Percentiles rank a stretch among this genome's conserved stretches.
Evolutionary conservation across 1,140 invertebrate species (phyloP).

Genomic region (Cherax quadricarinatus): DNA sequence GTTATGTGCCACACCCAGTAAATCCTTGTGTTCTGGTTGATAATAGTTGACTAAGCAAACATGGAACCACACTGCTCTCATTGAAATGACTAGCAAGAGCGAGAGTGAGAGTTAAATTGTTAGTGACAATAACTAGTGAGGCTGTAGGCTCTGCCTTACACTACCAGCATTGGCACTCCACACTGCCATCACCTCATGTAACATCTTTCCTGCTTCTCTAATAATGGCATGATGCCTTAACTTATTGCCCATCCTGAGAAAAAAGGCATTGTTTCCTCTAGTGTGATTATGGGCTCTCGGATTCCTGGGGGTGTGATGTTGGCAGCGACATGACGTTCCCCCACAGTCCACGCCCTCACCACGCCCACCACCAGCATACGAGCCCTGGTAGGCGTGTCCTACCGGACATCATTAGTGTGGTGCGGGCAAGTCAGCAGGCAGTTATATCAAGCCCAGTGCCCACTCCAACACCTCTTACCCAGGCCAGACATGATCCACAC

Average conservation of each 20-base stretch:
- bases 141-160: too few species aligned
- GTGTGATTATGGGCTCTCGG: background rate
- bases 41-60: too few species aligned
- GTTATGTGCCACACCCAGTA: too few species aligned
- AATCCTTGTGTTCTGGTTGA: too few species aligned
- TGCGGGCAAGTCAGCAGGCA: slow-evolving; percentile 2
- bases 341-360: background rate
- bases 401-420: slow-evolving; percentile 44
- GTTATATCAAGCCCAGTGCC: background rate
- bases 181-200: background rate
- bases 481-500: background rate
- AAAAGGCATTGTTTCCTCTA: background rate
- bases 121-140: too few species aligned
- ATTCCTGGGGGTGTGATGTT: background rate
- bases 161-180: too few species aligned
- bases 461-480: background rate
- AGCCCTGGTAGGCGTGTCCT: slow-evolving; percentile 24
- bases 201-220: background rate
- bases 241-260: background rate
- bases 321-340: slow-evolving; percentile 16
- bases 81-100: too few species aligned
- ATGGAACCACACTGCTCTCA: too few species aligned
- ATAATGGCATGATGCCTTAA: background rate
- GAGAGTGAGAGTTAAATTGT: too few species aligned
- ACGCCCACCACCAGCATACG: slow-evolving; percentile 6